These are phyloP conservation scores for Delphinapterus leucas DNA, from an alignment of 2,113 vertebrate genomes.

Conservation along the genomic window DNA sequence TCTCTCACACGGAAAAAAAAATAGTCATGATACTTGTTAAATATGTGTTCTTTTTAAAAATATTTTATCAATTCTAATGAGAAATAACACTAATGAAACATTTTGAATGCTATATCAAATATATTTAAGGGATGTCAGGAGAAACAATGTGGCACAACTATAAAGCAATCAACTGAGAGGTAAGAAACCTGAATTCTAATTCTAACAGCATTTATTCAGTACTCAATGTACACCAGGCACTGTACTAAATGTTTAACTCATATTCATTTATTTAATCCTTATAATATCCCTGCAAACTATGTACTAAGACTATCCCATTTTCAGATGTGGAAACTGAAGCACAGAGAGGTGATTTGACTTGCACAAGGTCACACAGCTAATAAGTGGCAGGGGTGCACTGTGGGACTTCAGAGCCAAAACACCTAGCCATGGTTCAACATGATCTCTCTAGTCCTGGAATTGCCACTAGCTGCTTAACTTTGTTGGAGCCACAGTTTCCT, in stretches of 20 bases:
- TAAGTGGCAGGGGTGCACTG: not conserved
- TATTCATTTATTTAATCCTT: not conserved
- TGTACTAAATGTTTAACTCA: not conserved
- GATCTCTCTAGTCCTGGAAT: not conserved
- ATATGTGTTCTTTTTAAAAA: conserved; percentile 43
- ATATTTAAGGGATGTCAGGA: conserved; percentile 18
- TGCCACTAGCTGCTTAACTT: not conserved
- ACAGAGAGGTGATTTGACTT: not conserved
- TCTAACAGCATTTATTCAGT: not conserved
- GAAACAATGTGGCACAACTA: not conserved
- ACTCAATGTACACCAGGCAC: not conserved
- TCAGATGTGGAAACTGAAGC: not conserved
- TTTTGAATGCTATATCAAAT: not conserved
- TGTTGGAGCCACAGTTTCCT: not conserved
- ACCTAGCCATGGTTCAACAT: not conserved
- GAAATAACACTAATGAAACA: conserved; percentile 24
- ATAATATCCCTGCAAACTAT: not conserved
- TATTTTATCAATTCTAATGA: conserved; percentile 49
- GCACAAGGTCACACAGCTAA: not conserved
- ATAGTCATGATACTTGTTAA: conserved; percentile 36
- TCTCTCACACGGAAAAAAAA: conserved; percentile 49
- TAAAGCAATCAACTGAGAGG: not conserved
- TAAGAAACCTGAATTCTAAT: not conserved
- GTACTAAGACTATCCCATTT: not conserved
- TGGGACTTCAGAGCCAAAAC: not conserved